phyloP scores from a whole-genome alignment of 2,888 invertebrate species.

The Philaethria dido region DNA sequence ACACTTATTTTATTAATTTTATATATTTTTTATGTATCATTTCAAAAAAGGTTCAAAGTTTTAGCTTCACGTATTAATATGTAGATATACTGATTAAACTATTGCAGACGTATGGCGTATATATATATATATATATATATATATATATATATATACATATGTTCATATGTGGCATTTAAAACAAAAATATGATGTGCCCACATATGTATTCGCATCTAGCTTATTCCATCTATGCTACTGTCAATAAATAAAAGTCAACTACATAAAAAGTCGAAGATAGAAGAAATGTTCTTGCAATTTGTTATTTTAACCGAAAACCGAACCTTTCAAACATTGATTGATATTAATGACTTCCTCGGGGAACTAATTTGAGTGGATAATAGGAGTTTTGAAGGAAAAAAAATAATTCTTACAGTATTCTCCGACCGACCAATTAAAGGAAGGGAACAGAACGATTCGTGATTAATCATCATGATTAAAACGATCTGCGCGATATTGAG shows the following conservation, averaged over 20 bases:
- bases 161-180: background rate
- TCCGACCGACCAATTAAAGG: slow-evolving; percentile 44
- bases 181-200: too few species aligned
- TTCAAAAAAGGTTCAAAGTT: too few species aligned
- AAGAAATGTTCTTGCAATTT: slow-evolving; percentile 41
- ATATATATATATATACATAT: too few species aligned
- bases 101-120: too few species aligned
- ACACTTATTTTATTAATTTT: too few species aligned
- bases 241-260: slow-evolving; percentile 19
- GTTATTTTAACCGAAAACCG: slow-evolving; percentile 46
- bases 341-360: slow-evolving; percentile 77
- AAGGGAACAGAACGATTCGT: slow-evolving; percentile 39
- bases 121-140: too few species aligned
- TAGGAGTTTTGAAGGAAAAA: slow-evolving; percentile 75
- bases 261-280: slow-evolving; percentile 16
- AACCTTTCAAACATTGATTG: slow-evolving; percentile 76
- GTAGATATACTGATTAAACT: too few species aligned
- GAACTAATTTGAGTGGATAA: slow-evolving; percentile 81
- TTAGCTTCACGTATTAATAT: too few species aligned
- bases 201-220: too few species aligned
- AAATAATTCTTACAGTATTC: slow-evolving; percentile 62
- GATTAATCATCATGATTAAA: slow-evolving; percentile 46
- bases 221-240: background rate
- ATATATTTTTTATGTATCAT: too few species aligned
- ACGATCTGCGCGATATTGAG: slow-evolving; percentile 42